Base-by-base conservation (phyloP, 2,888 invertebrate genomes). In the Dicyrtoma fusca region DNA sequence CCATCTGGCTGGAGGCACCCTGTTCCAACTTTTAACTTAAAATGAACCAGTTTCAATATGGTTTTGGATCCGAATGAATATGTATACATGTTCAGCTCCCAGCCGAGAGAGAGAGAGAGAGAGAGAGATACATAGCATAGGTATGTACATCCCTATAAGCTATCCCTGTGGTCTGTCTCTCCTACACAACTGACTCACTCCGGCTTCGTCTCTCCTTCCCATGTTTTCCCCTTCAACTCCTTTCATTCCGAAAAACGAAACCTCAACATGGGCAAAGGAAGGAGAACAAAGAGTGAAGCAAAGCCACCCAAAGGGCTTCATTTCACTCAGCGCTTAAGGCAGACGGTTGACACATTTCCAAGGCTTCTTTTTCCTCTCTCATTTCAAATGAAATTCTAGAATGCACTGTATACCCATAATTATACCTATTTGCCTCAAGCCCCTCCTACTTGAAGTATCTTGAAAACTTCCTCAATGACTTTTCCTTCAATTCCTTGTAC, bases 221-320 rank as follows among this genome's bases (percentile, higher is more conserved):
- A 64, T 23, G 25, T 47, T 53, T 65, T 47, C 65, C 65, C 65
- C 51, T 51, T 65, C 49, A 51, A 51, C 34, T 65, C 65, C 51
- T 51, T 65, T 65, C 65, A 65, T 65, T 65, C 51, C 17, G 61
- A 42, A 65, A 49, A 65, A 65, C 51, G 65, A 65, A 65, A 65
- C 65, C 65, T 65, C 65, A 65, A 65, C 65, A 65, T 51, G 65
- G 65, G 65, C 51, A 51, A 65, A 65, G 51, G 65, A 65, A 65
- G 51, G 49, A 49, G 51, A 26, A 45, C 49, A 64, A 17, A 64
- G 62, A 49, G 51, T n/a, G 34, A 51, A 17, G 47, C n/a, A 19
- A 44, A 65, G 65, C 65, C 65, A 65, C 65, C 65, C 65, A 65
- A 65, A 65, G 65, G 61, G 65, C 65, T 65, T 65, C 65, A 51